A percentile compares a stretch with the other conserved stretches of the same genome.
Evolutionary conservation across 30 jellyfish, hydroid and myxozoan genomes (phyloP).

Genomic region (Hydractinia echinata): DNA sequence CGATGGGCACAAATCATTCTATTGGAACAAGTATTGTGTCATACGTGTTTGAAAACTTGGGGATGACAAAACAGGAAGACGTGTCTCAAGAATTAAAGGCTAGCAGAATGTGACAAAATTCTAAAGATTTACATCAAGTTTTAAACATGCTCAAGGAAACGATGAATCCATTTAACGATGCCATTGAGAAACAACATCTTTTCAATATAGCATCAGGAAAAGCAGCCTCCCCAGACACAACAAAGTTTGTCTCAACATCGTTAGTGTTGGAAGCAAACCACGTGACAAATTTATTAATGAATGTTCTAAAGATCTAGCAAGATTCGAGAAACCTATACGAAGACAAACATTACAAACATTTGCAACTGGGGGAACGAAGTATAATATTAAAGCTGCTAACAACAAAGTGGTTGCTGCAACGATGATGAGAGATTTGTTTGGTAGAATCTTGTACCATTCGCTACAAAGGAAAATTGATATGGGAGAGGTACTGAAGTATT

Average conservation of each 20-base stretch:
- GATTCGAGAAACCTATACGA: neutral
- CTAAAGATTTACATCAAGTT: neutral
- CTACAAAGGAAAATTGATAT: neutral
- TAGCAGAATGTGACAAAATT: neutral
- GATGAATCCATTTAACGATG: neutral
- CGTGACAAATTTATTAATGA: neutral
- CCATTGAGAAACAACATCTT: neutral
- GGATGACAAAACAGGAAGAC: neutral
- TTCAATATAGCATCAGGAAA: conserved; percentile 7
- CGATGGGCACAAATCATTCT: conserved; percentile 15
- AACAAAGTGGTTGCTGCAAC: neutral
- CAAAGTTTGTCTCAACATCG: too few species aligned
- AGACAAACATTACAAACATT: neutral
- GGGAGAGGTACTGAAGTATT: neutral
- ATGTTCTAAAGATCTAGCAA: neutral
- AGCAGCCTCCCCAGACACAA: neutral
- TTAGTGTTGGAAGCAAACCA: too few species aligned
- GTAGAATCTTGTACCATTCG: neutral
- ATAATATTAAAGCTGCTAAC: neutral
- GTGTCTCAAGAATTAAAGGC: neutral
- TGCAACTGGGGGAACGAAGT: too few species aligned
- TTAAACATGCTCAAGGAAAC: neutral
- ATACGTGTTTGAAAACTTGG: neutral
- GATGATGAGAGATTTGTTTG: neutral
- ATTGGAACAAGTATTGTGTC: neutral